These are phyloP conservation scores for Canis aureus DNA, from an alignment of 2,113 vertebrate species.

Conservation along the genomic window DNA sequence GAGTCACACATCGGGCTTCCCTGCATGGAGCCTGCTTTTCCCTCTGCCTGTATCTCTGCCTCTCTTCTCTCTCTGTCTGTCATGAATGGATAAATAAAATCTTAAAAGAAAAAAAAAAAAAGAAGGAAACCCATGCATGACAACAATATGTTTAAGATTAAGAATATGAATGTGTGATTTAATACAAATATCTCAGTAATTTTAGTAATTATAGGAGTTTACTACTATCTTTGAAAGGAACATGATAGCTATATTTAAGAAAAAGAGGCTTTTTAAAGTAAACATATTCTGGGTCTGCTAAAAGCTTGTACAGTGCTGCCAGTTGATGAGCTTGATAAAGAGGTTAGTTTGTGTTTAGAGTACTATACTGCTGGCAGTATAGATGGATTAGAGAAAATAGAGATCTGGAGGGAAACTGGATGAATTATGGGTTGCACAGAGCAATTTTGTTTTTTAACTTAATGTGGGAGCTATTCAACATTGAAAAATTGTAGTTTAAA, in stretches of 20 bases:
- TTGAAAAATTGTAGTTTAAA: background rate
- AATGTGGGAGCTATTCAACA: background rate
- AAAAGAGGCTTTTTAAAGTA: background rate
- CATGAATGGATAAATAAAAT: no score
- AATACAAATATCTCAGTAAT: background rate
- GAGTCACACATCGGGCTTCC: no score
- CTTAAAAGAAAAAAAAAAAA: no score
- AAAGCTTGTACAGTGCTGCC: background rate
- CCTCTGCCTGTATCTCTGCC: no score
- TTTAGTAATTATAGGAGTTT: conserved; percentile 23
- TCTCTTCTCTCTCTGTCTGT: no score
- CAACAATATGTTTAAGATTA: background rate
- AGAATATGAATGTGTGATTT: background rate
- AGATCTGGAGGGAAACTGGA: background rate
- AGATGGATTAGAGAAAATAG: background rate
- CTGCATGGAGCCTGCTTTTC: no score
- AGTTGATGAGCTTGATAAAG: background rate
- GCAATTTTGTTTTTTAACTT: background rate
- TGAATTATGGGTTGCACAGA: background rate
- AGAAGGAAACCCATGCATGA: background rate
- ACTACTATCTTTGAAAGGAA: background rate
- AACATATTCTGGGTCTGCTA: background rate
- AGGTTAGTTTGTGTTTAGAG: background rate
- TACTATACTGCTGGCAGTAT: background rate
- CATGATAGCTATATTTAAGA: background rate